phyloP scores from a whole-genome alignment of 1,140 invertebrate genomes.

The Scaptomyza montana region DNA sequence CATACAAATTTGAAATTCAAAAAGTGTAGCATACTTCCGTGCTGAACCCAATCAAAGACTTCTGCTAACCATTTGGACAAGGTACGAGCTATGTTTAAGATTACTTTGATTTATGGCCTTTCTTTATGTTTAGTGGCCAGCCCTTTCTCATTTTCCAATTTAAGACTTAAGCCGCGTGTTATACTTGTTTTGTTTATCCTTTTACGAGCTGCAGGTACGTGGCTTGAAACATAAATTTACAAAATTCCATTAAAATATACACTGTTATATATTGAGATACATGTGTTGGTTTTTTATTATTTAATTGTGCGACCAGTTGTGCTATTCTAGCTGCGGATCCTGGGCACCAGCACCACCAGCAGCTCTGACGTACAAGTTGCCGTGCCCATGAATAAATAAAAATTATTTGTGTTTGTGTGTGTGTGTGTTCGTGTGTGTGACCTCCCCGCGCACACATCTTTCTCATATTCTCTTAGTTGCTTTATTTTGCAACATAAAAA shows the following conservation, averaged over 20 bases:
- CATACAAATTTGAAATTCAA: slow-evolving; percentile 52
- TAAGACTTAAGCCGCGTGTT: background rate
- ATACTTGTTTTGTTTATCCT: background rate
- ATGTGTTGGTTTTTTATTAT: slow-evolving; percentile 21
- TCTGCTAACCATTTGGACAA: slow-evolving; percentile 8
- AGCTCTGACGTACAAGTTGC: slow-evolving; percentile 37
- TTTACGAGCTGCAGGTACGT: slow-evolving; percentile 48
- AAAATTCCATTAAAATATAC: slow-evolving; percentile 45
- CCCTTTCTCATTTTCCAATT: background rate
- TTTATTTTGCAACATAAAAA: slow-evolving; percentile 66
- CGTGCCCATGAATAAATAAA: slow-evolving; percentile 54
- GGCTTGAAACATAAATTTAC: slow-evolving; percentile 32
- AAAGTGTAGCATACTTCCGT: slow-evolving; percentile 55
- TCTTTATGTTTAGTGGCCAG: background rate
- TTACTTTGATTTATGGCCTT: slow-evolving; percentile 3
- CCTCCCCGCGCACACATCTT: background rate
- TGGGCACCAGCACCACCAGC: background rate
- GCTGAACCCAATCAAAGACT: slow-evolving; percentile 14
- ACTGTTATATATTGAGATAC: slow-evolving; percentile 13
- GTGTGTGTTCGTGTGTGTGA: slow-evolving; percentile 30
- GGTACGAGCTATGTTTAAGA: slow-evolving; percentile 40
- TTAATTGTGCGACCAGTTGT: slow-evolving; percentile 34
- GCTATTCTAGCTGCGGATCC: slow-evolving; percentile 16
- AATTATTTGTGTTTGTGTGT: slow-evolving; percentile 13
- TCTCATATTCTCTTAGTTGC: background rate